Base-by-base conservation (phyloP, 2,113 vertebrate genomes). In the Oceanodroma tethys region DNA sequence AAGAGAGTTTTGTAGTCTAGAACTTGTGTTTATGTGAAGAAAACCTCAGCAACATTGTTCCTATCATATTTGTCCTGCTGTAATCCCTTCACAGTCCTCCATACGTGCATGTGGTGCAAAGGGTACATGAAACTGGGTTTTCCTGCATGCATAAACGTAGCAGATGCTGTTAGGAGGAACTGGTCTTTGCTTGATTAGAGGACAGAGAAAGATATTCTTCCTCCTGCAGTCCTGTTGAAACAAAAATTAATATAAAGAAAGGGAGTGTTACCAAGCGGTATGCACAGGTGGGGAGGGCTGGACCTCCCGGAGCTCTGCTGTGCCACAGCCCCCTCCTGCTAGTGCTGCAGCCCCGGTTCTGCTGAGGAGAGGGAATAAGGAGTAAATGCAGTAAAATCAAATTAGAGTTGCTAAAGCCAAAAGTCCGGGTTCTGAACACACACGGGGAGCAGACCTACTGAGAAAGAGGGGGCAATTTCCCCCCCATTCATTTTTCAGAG, bases 201-300 rank as follows among this genome's bases (percentile, higher is more conserved):
- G 12, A 34, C 32, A 76, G 16, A n/a, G n/a, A 59, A 30, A 45
- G 32, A 59, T n/a, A 52, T n/a, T 53, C 27, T n/a, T 76, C 65
- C 56, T 67, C 47, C 27, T 10, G 43, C 48, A 68, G 60, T 34
- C 47, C 29, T 52, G 11, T 6, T 66, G 32, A 48, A 76, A 50
- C 12, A 50, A 67, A 92, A 56, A 29, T 11, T 58, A 65, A 43
- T 45, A 19, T 3, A 34, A 47, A 59, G 25, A 43, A 9, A 52
- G n/a, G 78, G 22, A 21, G 17, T 0, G 36, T 16, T 62, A 36
- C 38, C 14, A 16, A 47, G 52, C 0, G 1, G 10, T 11, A 10
- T 53, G 45, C 47, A 6, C 13, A 9, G 16, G 42, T 9, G 32
- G 32, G 52, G 62, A 32, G 50, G 20, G 7, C 20, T 27, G 19